A percentile compares a stretch with the other conserved stretches of the same genome.
phyloP scores from a whole-genome alignment of 2,113 vertebrate species.

The Protobothrops mucrosquamatus region DNA sequence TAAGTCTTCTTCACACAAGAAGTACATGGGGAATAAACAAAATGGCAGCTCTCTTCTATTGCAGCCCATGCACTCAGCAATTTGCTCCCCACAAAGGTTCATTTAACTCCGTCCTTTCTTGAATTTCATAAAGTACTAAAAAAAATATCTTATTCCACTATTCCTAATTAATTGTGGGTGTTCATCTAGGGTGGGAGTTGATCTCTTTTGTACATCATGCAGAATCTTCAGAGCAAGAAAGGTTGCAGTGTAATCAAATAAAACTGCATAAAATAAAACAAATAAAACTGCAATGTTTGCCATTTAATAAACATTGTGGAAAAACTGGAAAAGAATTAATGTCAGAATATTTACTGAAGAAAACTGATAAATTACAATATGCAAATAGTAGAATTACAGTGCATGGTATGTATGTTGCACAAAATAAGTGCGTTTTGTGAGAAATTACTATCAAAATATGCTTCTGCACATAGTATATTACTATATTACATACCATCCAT shows the following conservation, averaged over 20 bases:
- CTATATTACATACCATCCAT: background rate
- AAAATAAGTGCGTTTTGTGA: background rate
- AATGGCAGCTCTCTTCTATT: background rate
- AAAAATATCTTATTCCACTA: no score
- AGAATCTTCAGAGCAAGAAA: no score
- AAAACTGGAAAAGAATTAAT: background rate
- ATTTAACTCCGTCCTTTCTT: no score
- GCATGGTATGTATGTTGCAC: background rate
- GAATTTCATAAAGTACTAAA: no score
- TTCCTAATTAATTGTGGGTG: no score
- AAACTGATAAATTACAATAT: background rate
- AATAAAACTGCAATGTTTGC: background rate
- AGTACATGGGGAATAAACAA: background rate
- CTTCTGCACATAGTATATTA: background rate
- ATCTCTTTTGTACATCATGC: no score
- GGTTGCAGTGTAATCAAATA: no score
- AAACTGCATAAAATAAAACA: no score
- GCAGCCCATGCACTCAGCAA: background rate
- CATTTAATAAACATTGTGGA: background rate
- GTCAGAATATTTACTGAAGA: background rate
- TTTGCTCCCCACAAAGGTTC: no score
- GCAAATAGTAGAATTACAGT: background rate
- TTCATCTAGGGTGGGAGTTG: no score
- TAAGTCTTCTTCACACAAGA: background rate
- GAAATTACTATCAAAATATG: background rate